phyloP scores from a whole-genome alignment of 1,140 invertebrate genomes.

The Pollicipes pollicipes region DNA sequence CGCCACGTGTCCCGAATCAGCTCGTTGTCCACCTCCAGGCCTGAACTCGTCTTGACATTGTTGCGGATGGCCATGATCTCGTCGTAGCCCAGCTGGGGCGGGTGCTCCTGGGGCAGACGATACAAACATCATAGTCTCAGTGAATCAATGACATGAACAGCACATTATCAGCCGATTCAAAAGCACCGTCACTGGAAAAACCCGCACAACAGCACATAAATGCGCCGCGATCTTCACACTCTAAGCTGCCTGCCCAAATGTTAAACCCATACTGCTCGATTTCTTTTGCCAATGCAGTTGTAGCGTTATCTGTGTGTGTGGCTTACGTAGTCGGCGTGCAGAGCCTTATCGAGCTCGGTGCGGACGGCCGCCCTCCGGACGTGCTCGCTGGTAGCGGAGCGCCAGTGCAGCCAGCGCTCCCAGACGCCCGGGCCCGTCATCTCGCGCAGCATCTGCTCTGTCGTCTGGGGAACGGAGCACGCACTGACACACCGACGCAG shows the following conservation, averaged over 20 bases:
- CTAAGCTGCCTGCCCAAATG: too few relatives aligned
- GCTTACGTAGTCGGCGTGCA: slow-evolving; percentile 47
- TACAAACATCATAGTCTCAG: too few relatives aligned
- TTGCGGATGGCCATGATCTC: slow-evolving; percentile 82
- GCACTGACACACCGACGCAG: slow-evolving; percentile 12
- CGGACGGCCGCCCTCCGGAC: slow-evolving; percentile 48
- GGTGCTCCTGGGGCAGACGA: slow-evolving; percentile 50
- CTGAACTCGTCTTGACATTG: slow-evolving; percentile 50
- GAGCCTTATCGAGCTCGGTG: slow-evolving; percentile 65
- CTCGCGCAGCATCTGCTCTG: slow-evolving; percentile 34
- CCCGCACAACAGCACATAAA: too few relatives aligned
- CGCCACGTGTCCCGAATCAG: slow-evolving; percentile 84
- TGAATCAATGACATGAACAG: too few relatives aligned
- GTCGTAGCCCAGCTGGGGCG: slow-evolving; percentile 56
- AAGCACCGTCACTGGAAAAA: too few relatives aligned
- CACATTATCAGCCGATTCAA: too few relatives aligned
- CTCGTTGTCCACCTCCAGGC: slow-evolving; percentile 55
- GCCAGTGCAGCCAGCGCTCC: slow-evolving; percentile 73
- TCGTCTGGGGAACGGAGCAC: slow-evolving; percentile 35
- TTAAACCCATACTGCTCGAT: too few relatives aligned
- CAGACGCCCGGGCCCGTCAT: slow-evolving; percentile 55
- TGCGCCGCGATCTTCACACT: too few relatives aligned
- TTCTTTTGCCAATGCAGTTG: too few relatives aligned
- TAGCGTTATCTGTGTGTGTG: too few relatives aligned
- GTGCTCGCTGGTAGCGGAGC: slow-evolving; percentile 56